Conservation (phyloP, 2,113 vertebrate genomes). For the Microtus montanus region DNA sequence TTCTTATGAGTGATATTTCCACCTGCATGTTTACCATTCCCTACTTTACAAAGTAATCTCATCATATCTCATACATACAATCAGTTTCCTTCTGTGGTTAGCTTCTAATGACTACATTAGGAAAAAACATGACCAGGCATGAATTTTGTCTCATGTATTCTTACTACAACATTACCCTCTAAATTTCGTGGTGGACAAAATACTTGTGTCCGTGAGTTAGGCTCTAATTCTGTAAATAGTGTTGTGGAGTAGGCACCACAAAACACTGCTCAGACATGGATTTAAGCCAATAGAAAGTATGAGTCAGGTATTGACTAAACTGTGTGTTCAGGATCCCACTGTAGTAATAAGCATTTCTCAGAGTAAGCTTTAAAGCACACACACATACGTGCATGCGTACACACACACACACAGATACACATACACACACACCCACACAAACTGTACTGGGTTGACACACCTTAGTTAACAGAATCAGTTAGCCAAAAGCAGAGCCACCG, state of each 20-base stretch:
- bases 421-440: not conserved
- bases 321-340: not conserved
- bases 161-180: fast-evolving
- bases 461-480: not conserved
- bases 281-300: not conserved
- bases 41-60: fast-evolving
- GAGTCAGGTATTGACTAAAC: not conserved
- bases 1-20: not conserved
- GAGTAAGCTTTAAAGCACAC: not conserved
- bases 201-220: not conserved
- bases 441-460: not conserved
- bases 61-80: not conserved
- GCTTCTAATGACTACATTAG: not conserved
- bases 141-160: not conserved
- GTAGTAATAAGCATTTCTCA: not conserved
- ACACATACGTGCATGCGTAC: not conserved
- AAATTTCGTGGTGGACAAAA: not conserved
- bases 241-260: not conserved
- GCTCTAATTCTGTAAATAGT: not conserved
- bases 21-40: fast-evolving
- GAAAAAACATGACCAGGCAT: not conserved
- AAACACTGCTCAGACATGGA: not conserved
- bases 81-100: not conserved
- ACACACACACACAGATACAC: too few species aligned
- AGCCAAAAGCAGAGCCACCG: not conserved